These are phyloP conservation scores for Stenodema calcarata DNA, from an alignment of 2,888 invertebrate genomes.

Conservation along the genomic window DNA sequence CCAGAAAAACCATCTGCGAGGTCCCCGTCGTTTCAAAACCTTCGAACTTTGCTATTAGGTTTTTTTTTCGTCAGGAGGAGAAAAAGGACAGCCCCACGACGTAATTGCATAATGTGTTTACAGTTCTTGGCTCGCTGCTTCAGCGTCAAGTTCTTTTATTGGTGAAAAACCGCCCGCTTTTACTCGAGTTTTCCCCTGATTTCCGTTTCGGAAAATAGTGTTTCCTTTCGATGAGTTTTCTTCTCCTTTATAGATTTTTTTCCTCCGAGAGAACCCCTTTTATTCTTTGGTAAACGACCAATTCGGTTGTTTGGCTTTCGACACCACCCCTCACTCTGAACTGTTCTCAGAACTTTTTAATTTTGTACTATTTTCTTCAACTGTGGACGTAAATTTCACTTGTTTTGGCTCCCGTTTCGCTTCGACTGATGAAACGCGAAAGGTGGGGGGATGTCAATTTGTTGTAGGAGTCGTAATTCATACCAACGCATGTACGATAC, in stretches of 20 bases:
- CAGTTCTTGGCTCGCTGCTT: conserved; percentile 8
- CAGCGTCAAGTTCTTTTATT: not conserved
- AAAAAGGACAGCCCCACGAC: not conserved
- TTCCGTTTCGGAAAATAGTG: too few species aligned
- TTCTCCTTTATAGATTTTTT: too few species aligned
- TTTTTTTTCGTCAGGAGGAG: not conserved
- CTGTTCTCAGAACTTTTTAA: too few species aligned
- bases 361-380: not conserved
- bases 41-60: conserved; percentile 35
- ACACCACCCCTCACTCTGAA: too few species aligned
- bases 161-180: not conserved
- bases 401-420: not conserved
- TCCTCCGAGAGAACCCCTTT: too few species aligned
- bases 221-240: too few species aligned
- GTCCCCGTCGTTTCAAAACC: not conserved
- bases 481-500: not conserved
- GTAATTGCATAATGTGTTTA: conserved; percentile 48
- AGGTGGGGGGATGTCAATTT: not conserved
- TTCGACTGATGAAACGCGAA: not conserved
- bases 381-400: not conserved
- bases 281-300: too few species aligned
- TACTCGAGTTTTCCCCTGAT: not conserved
- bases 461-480: not conserved
- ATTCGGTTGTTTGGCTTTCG: too few species aligned
- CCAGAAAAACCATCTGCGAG: not conserved